Base-by-base conservation (phyloP, 2,888 invertebrate species). In the Phymatocera aterrima region DNA sequence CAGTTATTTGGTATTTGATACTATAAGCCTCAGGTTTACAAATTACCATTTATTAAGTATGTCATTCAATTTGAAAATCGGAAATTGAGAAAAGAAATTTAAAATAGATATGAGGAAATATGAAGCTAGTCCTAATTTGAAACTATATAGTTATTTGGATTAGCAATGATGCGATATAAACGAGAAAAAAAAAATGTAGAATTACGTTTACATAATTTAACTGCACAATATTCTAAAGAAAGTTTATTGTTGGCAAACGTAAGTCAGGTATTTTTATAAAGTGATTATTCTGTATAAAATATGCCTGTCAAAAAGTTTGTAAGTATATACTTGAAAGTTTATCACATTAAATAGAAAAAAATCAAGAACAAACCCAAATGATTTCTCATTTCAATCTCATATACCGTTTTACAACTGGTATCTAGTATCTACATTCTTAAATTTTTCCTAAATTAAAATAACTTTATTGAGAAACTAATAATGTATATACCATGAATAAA, bases 241-340 rank as follows among this genome's bases (percentile, higher is more conserved):
- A 65, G 68, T 68, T 4, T 64, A 64, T 46, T 68, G 43, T 46
- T 68, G n/a, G 15, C 68, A 43, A 68, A 68, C 15, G 43, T 68
- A 28, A 43, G 28, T 43, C 43, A 24, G 43, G 37, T 21, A 37
- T 64, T 64, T 64, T 37, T 21, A 12, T 46, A 28, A 40, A 6
- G 46, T 46, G 15, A 68, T 68, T 68, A 28, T 43, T 15, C 28
- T 28, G 24, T 68, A 68, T 46, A 21, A 40, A 6, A 40, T 51
- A 68, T 46, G 68, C 51, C 72, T 31, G 40, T 51, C 24, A 10
- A 72, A 54, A 51, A 51, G 37, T 72, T 34, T 37, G 54, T 51
- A 51, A 51, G n/a, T 72, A 72, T 40, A 57, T 75, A 75, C 57
- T 75, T 54, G 40, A 75, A 75, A 57, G 12, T 72, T 72, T 51